Evolutionary conservation across 2,888 invertebrate genomes (phyloP), one percentile per base, ranked within the genome.

Genomic region (Polylopha cassiicola): DNA sequence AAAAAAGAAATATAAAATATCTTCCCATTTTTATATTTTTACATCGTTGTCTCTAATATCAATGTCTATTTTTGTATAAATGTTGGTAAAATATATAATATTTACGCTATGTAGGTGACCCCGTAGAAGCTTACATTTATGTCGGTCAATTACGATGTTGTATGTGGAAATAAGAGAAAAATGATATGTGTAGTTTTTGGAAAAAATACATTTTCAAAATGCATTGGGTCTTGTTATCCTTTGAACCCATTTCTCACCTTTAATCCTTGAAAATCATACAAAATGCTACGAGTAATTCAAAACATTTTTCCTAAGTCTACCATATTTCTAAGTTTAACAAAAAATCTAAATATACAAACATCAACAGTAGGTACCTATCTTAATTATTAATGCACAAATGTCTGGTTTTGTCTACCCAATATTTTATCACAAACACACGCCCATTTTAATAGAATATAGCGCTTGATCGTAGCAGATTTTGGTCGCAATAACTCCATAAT

Each of bases 21-120:
- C n/a, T 30, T 41, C 24, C 21, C 26, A 41, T 20, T 26, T 39
- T 41, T 36, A 29, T 41, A 41, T 41, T 41, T 41, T 38, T 53
- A 48, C 49, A 46, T 42, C 23, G 38, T 46, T 51, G 39, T 47
- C 44, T n/a, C n/a, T 39, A 34, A 50, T 42, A 47, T 58, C 44
- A 51, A 51, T 65, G 52, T 64, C 53, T 73, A 75, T 74, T 74
- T 73, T 74, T 74, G 56, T 74, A 74, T 64, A 51, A 65, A 65
- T 69, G 60, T 69, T 66, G 41, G 55, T 22, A 44, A 30, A 13
- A 18, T 32, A 37, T 22, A 34, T 26, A 31, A 21, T 30, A 3
- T 9, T 31, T n/a, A 22, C n/a, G 23, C 10, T 22, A 29, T 15
- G 23, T 41, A 36, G 34, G 11, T n/a, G n/a, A 30, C 23, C 14